Percentiles rank a stretch among this genome's conserved stretches.
phyloP scores from a whole-genome alignment of 2,888 invertebrate genomes.

The Tenthredo mesomela region DNA sequence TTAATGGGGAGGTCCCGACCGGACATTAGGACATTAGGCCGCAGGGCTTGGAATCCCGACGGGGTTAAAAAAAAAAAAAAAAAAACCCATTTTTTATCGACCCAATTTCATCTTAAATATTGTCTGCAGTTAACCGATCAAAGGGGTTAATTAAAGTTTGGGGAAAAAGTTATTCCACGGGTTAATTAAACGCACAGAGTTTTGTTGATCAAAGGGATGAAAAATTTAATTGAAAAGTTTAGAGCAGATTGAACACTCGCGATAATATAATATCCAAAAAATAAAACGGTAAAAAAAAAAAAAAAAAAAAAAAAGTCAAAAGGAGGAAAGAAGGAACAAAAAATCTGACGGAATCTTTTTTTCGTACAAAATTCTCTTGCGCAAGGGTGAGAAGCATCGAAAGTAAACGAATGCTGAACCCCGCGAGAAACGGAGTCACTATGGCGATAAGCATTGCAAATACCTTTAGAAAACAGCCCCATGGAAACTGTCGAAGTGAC shows the following conservation, averaged over 20 bases:
- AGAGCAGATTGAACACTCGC: neutral
- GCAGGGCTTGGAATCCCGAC: slow-evolving; percentile 3
- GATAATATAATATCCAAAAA: neutral
- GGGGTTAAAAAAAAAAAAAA: neutral
- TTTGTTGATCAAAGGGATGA: slow-evolving; percentile 4
- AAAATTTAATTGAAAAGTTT: slow-evolving; percentile 24
- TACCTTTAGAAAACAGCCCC: slow-evolving; percentile 17
- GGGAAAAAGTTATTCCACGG: neutral
- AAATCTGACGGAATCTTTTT: neutral
- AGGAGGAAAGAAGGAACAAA: neutral
- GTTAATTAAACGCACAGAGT: slow-evolving; percentile 33
- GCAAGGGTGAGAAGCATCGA: neutral
- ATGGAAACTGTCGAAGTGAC: slow-evolving; percentile 60
- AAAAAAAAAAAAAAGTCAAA: neutral
- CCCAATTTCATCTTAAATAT: slow-evolving; percentile 43
- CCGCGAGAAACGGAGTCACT: neutral
- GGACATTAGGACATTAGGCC: slow-evolving; percentile 46
- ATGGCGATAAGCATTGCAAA: slow-evolving; percentile 22
- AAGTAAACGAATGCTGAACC: neutral
- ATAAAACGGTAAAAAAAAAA: neutral
- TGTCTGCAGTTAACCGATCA: slow-evolving; percentile 14
- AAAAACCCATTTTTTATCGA: slow-evolving; percentile 22
- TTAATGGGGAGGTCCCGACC: slow-evolving; percentile 49
- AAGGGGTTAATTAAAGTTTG: slow-evolving; percentile 36
- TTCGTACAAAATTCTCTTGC: neutral